A percentile compares a stretch with the other conserved stretches of the same genome.
phyloP scores from a whole-genome alignment of 2,797 vertebrate species.

The Thaleichthys pacificus region DNA sequence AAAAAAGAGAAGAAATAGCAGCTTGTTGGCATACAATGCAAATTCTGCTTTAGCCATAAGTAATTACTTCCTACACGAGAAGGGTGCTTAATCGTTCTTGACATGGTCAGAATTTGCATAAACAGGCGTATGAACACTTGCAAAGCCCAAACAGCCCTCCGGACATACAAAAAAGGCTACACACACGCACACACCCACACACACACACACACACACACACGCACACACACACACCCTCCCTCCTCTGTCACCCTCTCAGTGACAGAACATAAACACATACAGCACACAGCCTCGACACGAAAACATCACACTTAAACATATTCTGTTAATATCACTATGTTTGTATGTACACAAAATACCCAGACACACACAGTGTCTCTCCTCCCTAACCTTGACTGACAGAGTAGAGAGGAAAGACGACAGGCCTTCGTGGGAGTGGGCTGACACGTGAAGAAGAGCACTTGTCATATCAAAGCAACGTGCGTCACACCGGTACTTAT shows the following conservation, averaged over 20 bases:
- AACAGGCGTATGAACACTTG: constrained; percentile 31
- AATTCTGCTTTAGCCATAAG: constrained; percentile 31
- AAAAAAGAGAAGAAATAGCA: background rate
- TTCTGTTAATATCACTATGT: background rate
- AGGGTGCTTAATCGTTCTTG: constrained; percentile 34
- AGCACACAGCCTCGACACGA: constrained; percentile 17
- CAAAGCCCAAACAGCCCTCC: constrained; percentile 23
- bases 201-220: background rate
- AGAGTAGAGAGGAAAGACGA: constrained; percentile 31
- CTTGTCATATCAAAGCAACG: constrained; percentile 27
- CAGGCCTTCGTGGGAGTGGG: constrained; percentile 25
- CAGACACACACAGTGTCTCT: constrained; percentile 15
- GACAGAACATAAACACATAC: background rate
- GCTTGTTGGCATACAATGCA: constrained; percentile 4
- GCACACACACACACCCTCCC: background rate
- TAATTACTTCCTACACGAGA: constrained; percentile 25
- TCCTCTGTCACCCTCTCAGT: background rate
- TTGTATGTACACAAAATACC: background rate
- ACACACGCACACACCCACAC: background rate
- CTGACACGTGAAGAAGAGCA: constrained; percentile 32
- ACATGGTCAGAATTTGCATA: constrained; percentile 38
- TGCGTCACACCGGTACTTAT: constrained; percentile 22
- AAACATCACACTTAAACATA: background rate
- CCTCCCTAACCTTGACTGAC: constrained; percentile 35
- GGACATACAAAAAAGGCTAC: background rate